A percentile compares a stretch with the other conserved stretches of the same genome.
These are phyloP conservation scores for Engraulis encrasicolus DNA, from an alignment of 2,113 vertebrate genomes.

Conservation along the genomic window DNA sequence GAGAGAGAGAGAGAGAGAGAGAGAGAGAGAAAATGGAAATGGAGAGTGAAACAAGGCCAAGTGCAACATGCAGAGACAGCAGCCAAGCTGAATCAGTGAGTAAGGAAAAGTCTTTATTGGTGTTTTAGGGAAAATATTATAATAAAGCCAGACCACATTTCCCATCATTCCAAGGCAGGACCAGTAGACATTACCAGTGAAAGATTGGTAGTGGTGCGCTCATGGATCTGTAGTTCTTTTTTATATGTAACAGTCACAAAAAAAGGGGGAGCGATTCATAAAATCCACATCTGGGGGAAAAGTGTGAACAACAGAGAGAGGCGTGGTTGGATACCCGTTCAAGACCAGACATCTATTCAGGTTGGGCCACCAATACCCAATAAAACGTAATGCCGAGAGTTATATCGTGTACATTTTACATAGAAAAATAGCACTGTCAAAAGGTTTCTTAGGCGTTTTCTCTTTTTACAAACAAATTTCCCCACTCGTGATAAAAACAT, in stretches of 20 bases:
- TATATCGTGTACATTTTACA: constrained; percentile 64
- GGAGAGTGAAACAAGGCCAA: background rate
- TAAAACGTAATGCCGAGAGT: constrained; percentile 48
- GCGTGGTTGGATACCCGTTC: constrained; percentile 11
- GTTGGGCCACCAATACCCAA: constrained; percentile 54
- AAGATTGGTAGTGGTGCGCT: constrained; percentile 55
- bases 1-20: background rate
- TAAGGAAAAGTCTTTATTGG: constrained; percentile 75
- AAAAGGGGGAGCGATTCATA: constrained; percentile 65
- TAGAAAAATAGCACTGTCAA: constrained; percentile 79
- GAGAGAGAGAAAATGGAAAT: background rate
- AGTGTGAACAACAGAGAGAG: constrained; percentile 54
- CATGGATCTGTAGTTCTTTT: constrained; percentile 67
- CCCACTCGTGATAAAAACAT: constrained; percentile 61
- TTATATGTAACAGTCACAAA: constrained; percentile 77
- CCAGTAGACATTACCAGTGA: constrained; percentile 68
- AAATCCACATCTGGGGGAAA: constrained; percentile 67
- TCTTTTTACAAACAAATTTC: constrained; percentile 63
- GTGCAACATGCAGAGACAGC: constrained; percentile 42
- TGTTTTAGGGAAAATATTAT: constrained; percentile 61
- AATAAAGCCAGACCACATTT: constrained; percentile 63
- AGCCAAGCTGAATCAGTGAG: constrained; percentile 57
- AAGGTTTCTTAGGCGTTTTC: constrained; percentile 70
- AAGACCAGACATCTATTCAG: constrained; percentile 14
- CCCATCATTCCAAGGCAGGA: constrained; percentile 63